Base-by-base conservation (phyloP, 2,113 vertebrate species). In the Isurus oxyrinchus region DNA sequence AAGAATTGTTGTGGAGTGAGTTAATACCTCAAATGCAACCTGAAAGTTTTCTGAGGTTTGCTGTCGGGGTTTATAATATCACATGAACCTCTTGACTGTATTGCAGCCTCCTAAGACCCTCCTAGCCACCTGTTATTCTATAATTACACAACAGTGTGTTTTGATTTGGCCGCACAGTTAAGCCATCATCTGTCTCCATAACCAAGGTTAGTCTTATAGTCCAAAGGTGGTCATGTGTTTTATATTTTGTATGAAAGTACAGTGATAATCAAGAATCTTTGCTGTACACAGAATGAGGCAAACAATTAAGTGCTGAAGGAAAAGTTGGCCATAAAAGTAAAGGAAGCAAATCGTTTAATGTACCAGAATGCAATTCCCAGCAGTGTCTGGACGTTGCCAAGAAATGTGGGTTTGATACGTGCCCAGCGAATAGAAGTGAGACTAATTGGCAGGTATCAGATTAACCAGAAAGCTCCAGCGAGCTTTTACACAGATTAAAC, bases 381-480 rank as follows among this genome's bases (percentile, higher is more conserved):
- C 19, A 44, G 16, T 13, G n/a, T 94, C 93, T 55, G 49, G 23
- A 53, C 10, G 11, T 55, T 72, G 94, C 67, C 94, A 95, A 44
- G 66, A 72, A 55, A 95, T 95, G 16, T 49, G n/a, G 19, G 59
- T 49, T 63, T 63, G 90, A 94, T 66, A 63, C 59, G 21, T 23
- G n/a, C 35, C 59, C 90, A 66, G 59, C 19, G 0, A 61, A 61
- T 31, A 91, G 88, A 69, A 49, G 94, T 67, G 67, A 53, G 93
- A 95, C 63, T 95, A 95, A 69, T 95, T 95, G 94, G 40, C 94
- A 95, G 94, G 44, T 95, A 69, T 95, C 66, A 69, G 44, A 95
- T 95, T 76, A 55, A 27, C 44, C 90, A 94, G 25, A 72, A 53
- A 55, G 49, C 25, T 95, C 63, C 66, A 55, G 93, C 53, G 23